Percentiles rank a stretch among this genome's conserved stretches.
phyloP scores from a whole-genome alignment of 2,888 invertebrate species.

The Sinhomidia bicolor region DNA sequence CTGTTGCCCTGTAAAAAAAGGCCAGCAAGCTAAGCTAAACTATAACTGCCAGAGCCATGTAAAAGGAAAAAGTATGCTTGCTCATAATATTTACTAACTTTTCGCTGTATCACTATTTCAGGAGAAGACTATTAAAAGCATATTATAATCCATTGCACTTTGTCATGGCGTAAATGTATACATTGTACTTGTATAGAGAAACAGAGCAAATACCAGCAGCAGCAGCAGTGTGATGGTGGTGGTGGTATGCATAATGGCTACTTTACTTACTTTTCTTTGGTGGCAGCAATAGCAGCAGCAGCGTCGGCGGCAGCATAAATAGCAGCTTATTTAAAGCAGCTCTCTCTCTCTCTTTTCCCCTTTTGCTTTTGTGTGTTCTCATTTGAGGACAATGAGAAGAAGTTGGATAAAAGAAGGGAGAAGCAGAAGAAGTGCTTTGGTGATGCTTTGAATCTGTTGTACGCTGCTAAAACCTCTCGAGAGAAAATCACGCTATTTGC shows the following conservation, averaged over 20 bases:
- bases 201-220: too few relatives aligned
- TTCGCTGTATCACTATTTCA: background rate
- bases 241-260: background rate
- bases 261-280: constrained; percentile 5
- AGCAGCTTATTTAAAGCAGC: background rate
- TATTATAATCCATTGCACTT: background rate
- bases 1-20: too few relatives aligned
- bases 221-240: too few relatives aligned
- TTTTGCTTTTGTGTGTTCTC: constrained; percentile 16
- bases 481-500: background rate
- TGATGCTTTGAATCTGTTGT: background rate
- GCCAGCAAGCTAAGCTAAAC: too few relatives aligned
- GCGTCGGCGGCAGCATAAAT: background rate
- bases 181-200: constrained; percentile 4
- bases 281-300: too few relatives aligned
- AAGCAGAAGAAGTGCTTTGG: too few relatives aligned
- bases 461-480: background rate
- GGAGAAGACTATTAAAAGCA: constrained; percentile 1
- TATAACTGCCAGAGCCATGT: too few relatives aligned
- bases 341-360: too few relatives aligned
- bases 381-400: constrained; percentile 5
- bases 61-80: too few relatives aligned
- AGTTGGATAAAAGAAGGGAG: background rate
- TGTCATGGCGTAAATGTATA: too few relatives aligned
- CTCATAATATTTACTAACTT: background rate